These are phyloP conservation scores for Cheilosia variabilis DNA, from an alignment of 2,888 invertebrate genomes.

Conservation along the genomic window DNA sequence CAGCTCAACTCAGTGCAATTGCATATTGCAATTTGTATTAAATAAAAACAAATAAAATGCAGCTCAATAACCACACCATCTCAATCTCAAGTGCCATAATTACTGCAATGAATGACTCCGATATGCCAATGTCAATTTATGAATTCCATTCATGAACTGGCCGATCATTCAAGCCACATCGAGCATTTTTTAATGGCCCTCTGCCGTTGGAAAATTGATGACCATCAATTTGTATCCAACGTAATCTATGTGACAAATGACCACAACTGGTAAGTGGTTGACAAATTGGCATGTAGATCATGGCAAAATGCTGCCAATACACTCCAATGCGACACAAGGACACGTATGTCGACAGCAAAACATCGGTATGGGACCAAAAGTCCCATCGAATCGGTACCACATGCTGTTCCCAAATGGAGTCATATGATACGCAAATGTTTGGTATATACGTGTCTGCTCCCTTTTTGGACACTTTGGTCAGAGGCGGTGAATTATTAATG, in stretches of 20 bases:
- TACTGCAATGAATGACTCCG: conserved; percentile 25
- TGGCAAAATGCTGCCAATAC: conserved; percentile 48
- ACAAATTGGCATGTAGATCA: conserved; percentile 74
- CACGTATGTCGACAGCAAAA: conserved; percentile 41
- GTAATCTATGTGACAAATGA: conserved; percentile 75
- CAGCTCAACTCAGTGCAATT: background rate
- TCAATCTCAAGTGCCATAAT: conserved; percentile 27
- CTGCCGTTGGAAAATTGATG: conserved; percentile 60
- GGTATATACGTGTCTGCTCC: conserved; percentile 43
- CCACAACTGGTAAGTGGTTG: conserved; percentile 71
- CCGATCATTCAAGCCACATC: conserved; percentile 17
- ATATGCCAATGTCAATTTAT: conserved; percentile 63
- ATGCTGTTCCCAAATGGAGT: conserved; percentile 56
- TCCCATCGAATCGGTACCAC: conserved; percentile 32
- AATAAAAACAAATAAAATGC: too few relatives aligned
- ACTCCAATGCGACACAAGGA: conserved; percentile 11
- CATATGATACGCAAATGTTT: conserved; percentile 34
- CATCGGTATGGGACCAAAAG: conserved; percentile 21
- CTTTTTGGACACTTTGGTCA: conserved; percentile 42
- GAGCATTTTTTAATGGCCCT: conserved; percentile 48
- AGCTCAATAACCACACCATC: background rate
- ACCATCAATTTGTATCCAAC: conserved; percentile 63
- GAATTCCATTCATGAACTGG: conserved; percentile 57
- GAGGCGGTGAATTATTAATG: conserved; percentile 72
- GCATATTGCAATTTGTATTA: background rate